Conservation (phyloP, 2,113 vertebrate genomes). For the Albula glossodonta region DNA sequence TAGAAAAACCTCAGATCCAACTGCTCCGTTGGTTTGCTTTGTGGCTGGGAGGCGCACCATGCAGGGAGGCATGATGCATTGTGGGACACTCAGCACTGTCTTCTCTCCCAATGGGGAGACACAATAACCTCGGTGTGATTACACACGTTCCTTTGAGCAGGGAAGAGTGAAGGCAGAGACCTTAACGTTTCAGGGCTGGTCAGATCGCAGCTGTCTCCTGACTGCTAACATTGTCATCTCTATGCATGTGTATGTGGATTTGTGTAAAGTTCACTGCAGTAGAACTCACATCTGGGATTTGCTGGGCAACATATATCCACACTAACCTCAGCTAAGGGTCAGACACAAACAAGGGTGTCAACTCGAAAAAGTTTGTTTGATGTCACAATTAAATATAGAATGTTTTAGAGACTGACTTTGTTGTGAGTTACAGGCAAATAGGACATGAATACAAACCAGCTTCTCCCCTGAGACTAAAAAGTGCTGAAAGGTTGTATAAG, state of each 20-base stretch:
- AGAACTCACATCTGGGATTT: slow-evolving; percentile 55
- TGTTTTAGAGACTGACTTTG: neutral
- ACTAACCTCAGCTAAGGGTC: slow-evolving; percentile 34
- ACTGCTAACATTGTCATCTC: slow-evolving; percentile 51
- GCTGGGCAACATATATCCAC: slow-evolving; percentile 33
- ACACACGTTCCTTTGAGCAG: neutral
- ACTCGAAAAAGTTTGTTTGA: neutral
- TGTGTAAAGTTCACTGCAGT: slow-evolving; percentile 38
- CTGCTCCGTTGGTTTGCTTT: slow-evolving; percentile 65
- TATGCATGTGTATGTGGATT: neutral
- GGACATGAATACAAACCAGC: neutral
- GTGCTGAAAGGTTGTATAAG: neutral
- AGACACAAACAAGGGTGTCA: neutral
- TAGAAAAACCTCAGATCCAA: slow-evolving; percentile 33
- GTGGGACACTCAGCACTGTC: slow-evolving; percentile 51
- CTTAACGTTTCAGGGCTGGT: neutral
- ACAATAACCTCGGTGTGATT: neutral
- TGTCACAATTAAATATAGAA: neutral
- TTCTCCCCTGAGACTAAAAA: neutral
- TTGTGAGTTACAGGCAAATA: neutral
- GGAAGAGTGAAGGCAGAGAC: neutral
- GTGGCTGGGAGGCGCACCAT: slow-evolving; percentile 57
- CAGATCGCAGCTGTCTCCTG: slow-evolving; percentile 38
- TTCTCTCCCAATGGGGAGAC: neutral
- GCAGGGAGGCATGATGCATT: slow-evolving; percentile 38